Evolutionary conservation across 2,888 invertebrate species (phyloP), one percentile per base, ranked within the genome.

Genomic region (Lochmaea crataegi): DNA sequence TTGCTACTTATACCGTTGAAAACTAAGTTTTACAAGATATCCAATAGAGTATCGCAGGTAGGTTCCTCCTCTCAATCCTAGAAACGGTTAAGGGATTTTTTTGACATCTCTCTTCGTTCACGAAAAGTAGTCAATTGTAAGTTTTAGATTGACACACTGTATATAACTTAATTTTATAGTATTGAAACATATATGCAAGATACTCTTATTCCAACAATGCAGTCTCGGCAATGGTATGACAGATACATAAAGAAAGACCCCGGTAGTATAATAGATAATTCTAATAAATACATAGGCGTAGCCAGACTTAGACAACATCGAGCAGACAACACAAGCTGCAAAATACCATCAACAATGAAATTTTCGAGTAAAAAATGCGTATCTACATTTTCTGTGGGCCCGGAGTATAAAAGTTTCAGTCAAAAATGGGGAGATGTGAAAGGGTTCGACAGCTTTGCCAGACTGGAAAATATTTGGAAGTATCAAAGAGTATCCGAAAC

Each of bases 211-310:
- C 75, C 74, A 4, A 74, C 79, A 10, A 60, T 81, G 53, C 84
- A 84, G 61, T 77, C 81, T 1, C 69, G 57, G 3, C 75, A 75
- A 18, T 84, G 83, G 83, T 84, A 84, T 65, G 82, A 78, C 14
- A 79, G 75, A 45, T 83, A 73, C 64, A 51, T 78, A 10, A 71
- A 75, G 14, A 66, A 76, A 0, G 75, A 78, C 48, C 77, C 81
- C 14, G 84, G 84, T 26, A 76, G 81, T 75, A 82, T 80, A 16
- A 76, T 78, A 6, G 84, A 84, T 74, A 79, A 80, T 42, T 71
- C 75, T 7, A 84, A 82, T 57, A 83, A 82, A 74, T 80, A 80
- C 66, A 64, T 84, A 14, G 84, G 84, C 18, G 76, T 82, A 3
- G 77, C 77, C 2, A 76, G 83, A 11, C 69, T 83, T 7, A 72